phyloP scores from a whole-genome alignment of 1,140 invertebrate species.

The Drosophila asahinai region DNA sequence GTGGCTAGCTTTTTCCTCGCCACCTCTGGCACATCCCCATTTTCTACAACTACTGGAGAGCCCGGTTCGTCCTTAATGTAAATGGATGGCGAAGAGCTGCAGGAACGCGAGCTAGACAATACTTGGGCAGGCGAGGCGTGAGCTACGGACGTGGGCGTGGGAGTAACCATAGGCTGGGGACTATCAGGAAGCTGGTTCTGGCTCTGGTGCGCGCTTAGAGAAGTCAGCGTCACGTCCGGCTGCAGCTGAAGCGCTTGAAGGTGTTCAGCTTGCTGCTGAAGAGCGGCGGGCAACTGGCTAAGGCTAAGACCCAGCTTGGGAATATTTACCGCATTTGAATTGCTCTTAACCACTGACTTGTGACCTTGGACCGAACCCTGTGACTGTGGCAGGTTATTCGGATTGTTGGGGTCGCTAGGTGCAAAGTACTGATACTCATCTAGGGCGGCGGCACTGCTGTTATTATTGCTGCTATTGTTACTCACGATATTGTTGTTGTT shows the following conservation, averaged over 20 bases:
- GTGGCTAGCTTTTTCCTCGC: slow-evolving; percentile 55
- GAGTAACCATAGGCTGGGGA: slow-evolving; percentile 1
- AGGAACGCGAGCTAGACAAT: slow-evolving; percentile 62
- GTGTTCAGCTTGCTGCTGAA: slow-evolving; percentile 65
- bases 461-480: slow-evolving; percentile 53
- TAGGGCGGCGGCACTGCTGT: slow-evolving; percentile 55
- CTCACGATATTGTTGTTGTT: slow-evolving; percentile 41
- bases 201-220: slow-evolving; percentile 26
- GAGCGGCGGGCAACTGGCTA: slow-evolving; percentile 46
- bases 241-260: slow-evolving; percentile 67
- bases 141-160: slow-evolving; percentile 5
- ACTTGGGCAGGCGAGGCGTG: slow-evolving; percentile 34
- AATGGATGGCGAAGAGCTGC: slow-evolving; percentile 78
- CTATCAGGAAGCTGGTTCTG: slow-evolving; percentile 27
- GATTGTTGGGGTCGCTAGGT: slow-evolving; percentile 81
- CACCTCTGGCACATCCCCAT: slow-evolving; percentile 7
- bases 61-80: slow-evolving; percentile 82
- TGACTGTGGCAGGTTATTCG: slow-evolving; percentile 65
- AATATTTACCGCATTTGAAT: neutral
- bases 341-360: slow-evolving; percentile 6
- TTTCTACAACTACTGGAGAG: slow-evolving; percentile 36
- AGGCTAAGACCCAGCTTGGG: slow-evolving; percentile 22
- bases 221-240: slow-evolving; percentile 64
- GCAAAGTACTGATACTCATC: slow-evolving; percentile 84
- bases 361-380: neutral